Evolutionary conservation across 2,888 invertebrate genomes (phyloP).

Genomic region (Acleris sparsana): DNA sequence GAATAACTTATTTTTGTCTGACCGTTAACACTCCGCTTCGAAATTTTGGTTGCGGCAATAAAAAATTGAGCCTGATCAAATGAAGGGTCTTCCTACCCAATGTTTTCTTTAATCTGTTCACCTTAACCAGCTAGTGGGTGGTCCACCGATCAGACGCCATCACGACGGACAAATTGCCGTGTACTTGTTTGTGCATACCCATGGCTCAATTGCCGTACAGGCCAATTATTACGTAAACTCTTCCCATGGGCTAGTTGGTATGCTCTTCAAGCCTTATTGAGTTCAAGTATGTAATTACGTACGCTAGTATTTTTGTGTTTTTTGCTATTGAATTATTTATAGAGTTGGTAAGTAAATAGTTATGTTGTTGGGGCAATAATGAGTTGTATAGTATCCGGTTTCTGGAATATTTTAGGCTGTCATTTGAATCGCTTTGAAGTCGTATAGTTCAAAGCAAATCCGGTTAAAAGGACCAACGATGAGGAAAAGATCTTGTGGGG

Average conservation of each 20-base stretch:
- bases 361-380: constrained; percentile 17
- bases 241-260: constrained; percentile 13
- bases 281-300: constrained; percentile 26
- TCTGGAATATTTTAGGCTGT: not conserved
- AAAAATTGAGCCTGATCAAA: not conserved
- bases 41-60: not conserved
- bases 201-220: constrained; percentile 24
- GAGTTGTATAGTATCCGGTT: constrained; percentile 16
- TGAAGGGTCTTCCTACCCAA: constrained; percentile 6
- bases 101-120: constrained; percentile 18
- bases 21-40: constrained; percentile 34
- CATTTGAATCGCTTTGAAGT: no score
- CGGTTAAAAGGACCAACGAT: no score
- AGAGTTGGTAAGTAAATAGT: constrained; percentile 20
- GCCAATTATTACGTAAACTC: constrained; percentile 36
- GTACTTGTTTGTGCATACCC: constrained; percentile 19
- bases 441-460: no score
- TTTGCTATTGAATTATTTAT: constrained; percentile 33
- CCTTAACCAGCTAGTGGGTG: constrained; percentile 29
- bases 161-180: constrained; percentile 22
- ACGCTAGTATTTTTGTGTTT: constrained; percentile 25
- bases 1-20: no score
- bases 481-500: no score
- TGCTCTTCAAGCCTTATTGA: constrained; percentile 32
- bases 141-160: constrained; percentile 21